Conservation (phyloP, 2,113 vertebrate species). For the Urocolius indicus region DNA sequence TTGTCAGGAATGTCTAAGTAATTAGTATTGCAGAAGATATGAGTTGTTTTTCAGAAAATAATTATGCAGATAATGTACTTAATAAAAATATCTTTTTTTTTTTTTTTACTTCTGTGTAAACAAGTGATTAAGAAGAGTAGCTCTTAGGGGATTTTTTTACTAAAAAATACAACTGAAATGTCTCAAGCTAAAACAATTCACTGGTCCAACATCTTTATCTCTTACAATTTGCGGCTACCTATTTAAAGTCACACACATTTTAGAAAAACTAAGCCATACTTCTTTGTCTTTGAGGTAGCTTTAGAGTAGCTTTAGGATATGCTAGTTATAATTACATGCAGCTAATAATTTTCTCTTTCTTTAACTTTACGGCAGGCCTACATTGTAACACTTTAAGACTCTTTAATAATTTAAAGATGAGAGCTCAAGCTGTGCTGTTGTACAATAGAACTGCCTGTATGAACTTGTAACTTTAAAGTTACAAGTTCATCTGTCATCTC, state of each 20-base stretch:
- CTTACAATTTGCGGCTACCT: neutral
- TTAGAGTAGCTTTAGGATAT: neutral
- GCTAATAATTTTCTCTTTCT: neutral
- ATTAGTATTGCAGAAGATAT: neutral
- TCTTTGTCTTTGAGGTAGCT: neutral
- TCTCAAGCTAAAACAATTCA: neutral
- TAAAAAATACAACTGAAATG: neutral
- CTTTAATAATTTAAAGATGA: neutral
- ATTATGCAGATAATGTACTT: neutral
- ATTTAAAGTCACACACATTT: neutral
- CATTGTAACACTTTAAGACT: neutral
- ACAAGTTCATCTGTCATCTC: neutral
- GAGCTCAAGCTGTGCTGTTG: neutral
- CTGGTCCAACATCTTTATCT: neutral
- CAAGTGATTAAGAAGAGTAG: neutral
- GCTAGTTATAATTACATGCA: rapidly evolving
- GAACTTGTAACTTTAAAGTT: neutral
- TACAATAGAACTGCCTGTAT: neutral
- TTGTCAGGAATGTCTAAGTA: neutral
- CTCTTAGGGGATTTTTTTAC: neutral
- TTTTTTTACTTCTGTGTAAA: neutral
- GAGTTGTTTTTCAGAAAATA: neutral
- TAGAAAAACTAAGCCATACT: neutral
- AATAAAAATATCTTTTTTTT: neutral
- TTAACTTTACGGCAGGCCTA: neutral